A percentile compares a stretch with the other conserved stretches of the same genome.
phyloP scores from a whole-genome alignment of 2,797 vertebrate genomes.

The Bovichtus diacanthus region DNA sequence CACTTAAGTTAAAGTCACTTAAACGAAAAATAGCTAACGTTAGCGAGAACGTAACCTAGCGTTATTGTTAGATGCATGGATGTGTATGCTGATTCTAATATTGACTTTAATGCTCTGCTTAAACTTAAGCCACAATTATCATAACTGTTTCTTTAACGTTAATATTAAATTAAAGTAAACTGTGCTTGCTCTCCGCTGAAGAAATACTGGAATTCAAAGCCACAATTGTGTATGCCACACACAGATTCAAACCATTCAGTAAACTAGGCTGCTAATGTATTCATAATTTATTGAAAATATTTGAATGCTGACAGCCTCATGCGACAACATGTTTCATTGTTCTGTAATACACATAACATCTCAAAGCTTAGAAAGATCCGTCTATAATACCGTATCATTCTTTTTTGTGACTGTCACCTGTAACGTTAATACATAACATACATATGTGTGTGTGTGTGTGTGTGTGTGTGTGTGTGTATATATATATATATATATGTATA shows the following conservation, averaged over 20 bases:
- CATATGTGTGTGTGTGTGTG: no score
- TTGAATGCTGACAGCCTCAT: no score
- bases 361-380: background rate
- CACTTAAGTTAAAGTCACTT: background rate
- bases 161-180: no score
- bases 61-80: background rate
- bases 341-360: background rate
- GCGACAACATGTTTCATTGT: background rate
- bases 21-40: background rate
- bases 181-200: rapidly evolving
- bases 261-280: no score
- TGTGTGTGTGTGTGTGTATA: no score
- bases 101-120: background rate
- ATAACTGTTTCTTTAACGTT: background rate
- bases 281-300: no score
- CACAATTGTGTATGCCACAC: background rate
- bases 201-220: background rate
- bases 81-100: background rate
- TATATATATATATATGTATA: no score
- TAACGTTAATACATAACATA: background rate
- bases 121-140: background rate
- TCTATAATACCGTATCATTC: background rate
- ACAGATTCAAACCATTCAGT: background rate
- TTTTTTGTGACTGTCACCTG: background rate
- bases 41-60: background rate